These are phyloP conservation scores for Typhlichthys subterraneus DNA, from an alignment of 2,797 vertebrate genomes.

Conservation along the genomic window DNA sequence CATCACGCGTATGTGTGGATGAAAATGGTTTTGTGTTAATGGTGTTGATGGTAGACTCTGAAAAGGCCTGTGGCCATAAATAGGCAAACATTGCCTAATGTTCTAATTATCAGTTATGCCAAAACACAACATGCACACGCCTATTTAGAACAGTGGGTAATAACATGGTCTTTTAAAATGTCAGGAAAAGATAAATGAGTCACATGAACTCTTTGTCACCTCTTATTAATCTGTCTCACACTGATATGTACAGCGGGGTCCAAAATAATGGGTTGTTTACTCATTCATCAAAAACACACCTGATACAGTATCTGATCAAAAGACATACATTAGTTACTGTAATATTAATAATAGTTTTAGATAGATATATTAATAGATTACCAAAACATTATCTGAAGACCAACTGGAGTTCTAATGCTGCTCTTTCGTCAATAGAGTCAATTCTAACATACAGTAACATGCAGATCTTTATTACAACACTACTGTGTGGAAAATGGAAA, in stretches of 20 bases:
- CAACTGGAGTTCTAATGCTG: no score
- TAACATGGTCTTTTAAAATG: conserved; percentile 12
- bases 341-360: no score
- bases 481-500: no score
- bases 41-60: neutral
- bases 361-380: no score
- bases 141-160: conserved; percentile 9
- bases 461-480: no score
- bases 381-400: no score
- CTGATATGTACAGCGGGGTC: conserved; percentile 1
- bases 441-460: no score
- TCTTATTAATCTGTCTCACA: neutral
- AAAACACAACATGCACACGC: conserved; percentile 9
- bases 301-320: no score
- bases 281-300: no score
- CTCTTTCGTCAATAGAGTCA: no score
- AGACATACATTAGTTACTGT: no score
- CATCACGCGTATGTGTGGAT: conserved; percentile 3
- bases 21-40: neutral
- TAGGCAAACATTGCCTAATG: conserved; percentile 1
- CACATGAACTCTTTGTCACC: conserved; percentile 19
- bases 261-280: neutral
- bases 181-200: conserved; percentile 30
- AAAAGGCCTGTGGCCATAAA: neutral
- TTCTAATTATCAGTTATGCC: conserved; percentile 9